Percentiles rank a stretch among this genome's conserved stretches.
Evolutionary conservation across 64 coral and sea anemone genomes (phyloP).

Genomic region (Porites lutea): DNA sequence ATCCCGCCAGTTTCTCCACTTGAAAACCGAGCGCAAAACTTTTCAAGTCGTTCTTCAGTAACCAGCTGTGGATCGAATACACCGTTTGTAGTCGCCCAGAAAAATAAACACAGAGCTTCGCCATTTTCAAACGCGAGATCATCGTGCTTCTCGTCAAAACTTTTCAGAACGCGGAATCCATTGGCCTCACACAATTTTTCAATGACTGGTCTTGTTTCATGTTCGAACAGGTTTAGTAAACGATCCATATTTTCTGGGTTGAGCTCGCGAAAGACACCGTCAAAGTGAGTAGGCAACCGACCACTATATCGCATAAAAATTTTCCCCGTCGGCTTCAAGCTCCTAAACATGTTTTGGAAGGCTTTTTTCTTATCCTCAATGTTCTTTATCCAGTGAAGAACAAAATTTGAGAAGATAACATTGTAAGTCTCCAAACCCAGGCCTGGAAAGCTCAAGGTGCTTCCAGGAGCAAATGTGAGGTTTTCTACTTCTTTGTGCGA

Average conservation of each 20-base stretch:
- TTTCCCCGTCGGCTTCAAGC: background rate
- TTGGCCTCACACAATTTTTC: background rate
- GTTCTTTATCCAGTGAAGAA: background rate
- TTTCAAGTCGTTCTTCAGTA: background rate
- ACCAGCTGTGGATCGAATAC: background rate
- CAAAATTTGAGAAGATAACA: no score
- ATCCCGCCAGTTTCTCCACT: no score
- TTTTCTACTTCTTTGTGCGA: background rate
- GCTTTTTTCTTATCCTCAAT: background rate
- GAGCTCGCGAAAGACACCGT: background rate
- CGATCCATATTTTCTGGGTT: background rate
- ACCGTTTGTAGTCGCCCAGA: background rate
- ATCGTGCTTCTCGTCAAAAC: background rate
- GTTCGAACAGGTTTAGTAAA: background rate
- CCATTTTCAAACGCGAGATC: background rate
- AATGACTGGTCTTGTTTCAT: background rate
- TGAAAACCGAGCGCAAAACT: background rate
- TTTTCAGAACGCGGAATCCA: background rate
- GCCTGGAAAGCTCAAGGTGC: no score
- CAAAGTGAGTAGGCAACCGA: background rate
- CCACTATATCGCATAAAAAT: background rate
- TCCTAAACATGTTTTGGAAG: constrained; percentile 1
- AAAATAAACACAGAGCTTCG: background rate
- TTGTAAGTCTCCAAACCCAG: no score
- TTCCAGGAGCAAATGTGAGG: background rate